A percentile compares a stretch with the other conserved stretches of the same genome.
Evolutionary conservation across 30 jellyfish, hydroid and myxozoan genomes (phyloP).

Genomic region (Clytia hemisphaerica): DNA sequence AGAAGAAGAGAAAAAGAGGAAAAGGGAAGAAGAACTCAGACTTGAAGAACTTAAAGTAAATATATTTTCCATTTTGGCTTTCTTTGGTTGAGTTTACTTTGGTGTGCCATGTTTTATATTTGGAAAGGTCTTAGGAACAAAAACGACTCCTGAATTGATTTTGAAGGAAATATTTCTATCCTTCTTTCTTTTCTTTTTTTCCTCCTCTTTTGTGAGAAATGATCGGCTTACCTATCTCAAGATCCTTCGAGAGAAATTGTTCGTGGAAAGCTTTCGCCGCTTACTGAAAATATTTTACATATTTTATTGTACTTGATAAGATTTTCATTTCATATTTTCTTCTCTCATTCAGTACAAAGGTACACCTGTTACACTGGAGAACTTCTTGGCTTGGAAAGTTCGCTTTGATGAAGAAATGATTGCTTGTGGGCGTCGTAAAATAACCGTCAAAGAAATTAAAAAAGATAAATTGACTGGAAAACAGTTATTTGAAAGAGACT

Average conservation of each 20-base stretch:
- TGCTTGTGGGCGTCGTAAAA: constrained; percentile 25
- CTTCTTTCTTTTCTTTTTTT: neutral
- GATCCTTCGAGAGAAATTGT: no score
- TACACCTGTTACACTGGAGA: constrained; percentile 75
- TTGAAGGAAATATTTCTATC: neutral
- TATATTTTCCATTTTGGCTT: neutral
- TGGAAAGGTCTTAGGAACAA: neutral
- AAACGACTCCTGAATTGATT: neutral
- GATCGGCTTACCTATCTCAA: no score
- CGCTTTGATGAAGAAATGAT: constrained; percentile 48
- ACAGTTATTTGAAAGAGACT: constrained; percentile 69
- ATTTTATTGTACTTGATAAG: no score
- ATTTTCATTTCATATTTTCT: no score
- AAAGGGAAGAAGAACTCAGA: constrained; percentile 36
- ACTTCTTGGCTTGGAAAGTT: constrained; percentile 74
- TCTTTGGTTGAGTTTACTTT: neutral
- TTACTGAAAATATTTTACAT: no score
- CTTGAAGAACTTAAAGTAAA: constrained; percentile 54
- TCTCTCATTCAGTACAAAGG: constrained; percentile 59
- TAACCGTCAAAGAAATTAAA: constrained; percentile 24
- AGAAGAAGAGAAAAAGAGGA: constrained; percentile 32
- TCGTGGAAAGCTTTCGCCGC: no score
- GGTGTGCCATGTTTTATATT: neutral
- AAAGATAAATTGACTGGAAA: constrained; percentile 53
- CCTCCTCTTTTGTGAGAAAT: no score